Evolutionary conservation across 2,113 vertebrate species (phyloP), one percentile per base, ranked within the genome.

Genomic region (Clarias magur): DNA sequence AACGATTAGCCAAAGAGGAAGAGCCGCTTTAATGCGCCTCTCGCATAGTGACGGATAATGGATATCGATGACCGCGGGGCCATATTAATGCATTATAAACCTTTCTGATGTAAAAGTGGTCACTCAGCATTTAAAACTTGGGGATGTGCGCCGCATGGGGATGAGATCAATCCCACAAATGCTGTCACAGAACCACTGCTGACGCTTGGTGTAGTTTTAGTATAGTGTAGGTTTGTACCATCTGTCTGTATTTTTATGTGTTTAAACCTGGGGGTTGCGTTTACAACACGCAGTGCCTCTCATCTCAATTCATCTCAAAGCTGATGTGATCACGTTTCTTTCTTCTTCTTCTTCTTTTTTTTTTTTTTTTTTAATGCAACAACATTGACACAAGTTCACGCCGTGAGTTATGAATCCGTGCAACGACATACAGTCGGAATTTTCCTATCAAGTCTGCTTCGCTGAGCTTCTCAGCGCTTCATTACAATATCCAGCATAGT

Each of bases 191-290:
- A 80, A 54, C 54, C 53, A 10, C n/a, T 10, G 53, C 10, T 27
- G 53, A 30, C 56, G 10, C 42, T 76, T n/a, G 23, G 30, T 8
- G 30, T 57, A 80, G 42, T 42, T 42, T 62, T n/a, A 60, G 23
- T 17, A 15, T 79, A 57, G 79, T 25, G 79, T 38, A 7, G 56
- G n/a, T n/a, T n/a, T 0, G 19, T 59, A 10, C 70, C 68, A 62
- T 82, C 75, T 85, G 82, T 89, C 75, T 78, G 10, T 38, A 48
- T 53, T 60, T 54, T 59, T 65, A 65, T 79, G 53, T 19, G 23
- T 73, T 82, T 80, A 56, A 68, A 82, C n/a, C 79, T 48, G 27
- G 8, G 38, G 34, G 48, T 13, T 48, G 25, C 7, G 10, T 85
- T 86, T 62, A 1, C 56, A 88, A 57, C 56, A 57, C 21, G 1